phyloP scores from a whole-genome alignment of 2,888 invertebrate genomes.

The Selenia dentaria region DNA sequence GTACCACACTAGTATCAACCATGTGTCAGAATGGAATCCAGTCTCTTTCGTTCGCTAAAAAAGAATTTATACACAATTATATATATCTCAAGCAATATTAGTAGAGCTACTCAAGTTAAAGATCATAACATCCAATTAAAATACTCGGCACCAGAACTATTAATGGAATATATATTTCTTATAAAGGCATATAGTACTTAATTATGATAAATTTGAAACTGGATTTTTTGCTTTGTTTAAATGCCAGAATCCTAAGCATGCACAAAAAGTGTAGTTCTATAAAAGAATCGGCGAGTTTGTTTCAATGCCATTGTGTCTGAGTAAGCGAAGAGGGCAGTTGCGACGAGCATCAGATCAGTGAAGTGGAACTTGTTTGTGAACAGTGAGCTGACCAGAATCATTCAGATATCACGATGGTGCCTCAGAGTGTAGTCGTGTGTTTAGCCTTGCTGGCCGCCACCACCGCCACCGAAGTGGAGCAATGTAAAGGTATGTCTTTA shows the following conservation, averaged over 20 bases:
- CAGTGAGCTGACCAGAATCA: neutral
- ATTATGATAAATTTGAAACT: neutral
- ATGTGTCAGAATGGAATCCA: too few species aligned
- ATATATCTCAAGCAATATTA: too few species aligned
- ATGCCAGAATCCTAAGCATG: neutral
- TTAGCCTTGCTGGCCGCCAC: slow-evolving; percentile 49
- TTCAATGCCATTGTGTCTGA: slow-evolving; percentile 8
- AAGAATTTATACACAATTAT: too few species aligned
- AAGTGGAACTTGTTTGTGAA: slow-evolving; percentile 1
- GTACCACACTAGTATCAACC: too few species aligned
- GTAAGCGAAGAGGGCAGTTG: neutral
- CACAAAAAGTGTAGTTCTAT: neutral
- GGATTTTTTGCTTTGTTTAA: neutral
- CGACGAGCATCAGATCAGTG: neutral
- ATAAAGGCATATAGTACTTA: too few species aligned
- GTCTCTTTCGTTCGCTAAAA: too few species aligned
- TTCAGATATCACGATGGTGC: slow-evolving; percentile 59
- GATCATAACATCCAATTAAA: too few species aligned
- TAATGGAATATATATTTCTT: too few species aligned
- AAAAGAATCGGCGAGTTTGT: slow-evolving; percentile 36
- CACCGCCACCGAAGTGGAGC: slow-evolving; percentile 60
- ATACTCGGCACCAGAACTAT: too few species aligned
- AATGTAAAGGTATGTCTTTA: slow-evolving; percentile 69
- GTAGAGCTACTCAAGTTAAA: too few species aligned
- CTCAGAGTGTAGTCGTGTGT: slow-evolving; percentile 56